Base-by-base conservation (phyloP, 1,140 invertebrate species). In the Manduca sexta region DNA sequence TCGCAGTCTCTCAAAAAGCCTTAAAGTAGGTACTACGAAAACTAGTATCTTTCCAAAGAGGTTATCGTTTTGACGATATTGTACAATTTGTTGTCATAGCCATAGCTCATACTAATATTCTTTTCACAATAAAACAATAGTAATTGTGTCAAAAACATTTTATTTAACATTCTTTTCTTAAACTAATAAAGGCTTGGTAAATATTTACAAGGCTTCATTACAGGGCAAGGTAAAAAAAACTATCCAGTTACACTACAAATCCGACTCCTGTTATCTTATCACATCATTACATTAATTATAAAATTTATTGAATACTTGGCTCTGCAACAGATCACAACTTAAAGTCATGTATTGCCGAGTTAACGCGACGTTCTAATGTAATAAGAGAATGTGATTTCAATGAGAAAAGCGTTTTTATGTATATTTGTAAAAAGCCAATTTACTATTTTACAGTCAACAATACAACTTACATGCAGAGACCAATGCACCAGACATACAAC, bases 151-250 rank as follows among this genome's bases (percentile, higher is more conserved):
- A 71, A 81, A 76, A 76, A 63, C 60, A 66, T 80, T 82, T 81
- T 74, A 74, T 74, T 81, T 62, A 84, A 84, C 81, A 83, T 82
- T 81, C 64, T 73, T 72, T 75, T 58, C 78, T 84, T 84, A 84
- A 47, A 59, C 69, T 81, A 74, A 61, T 78, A 84, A 84, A 84
- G 77, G 78, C 78, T 81, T 78, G 64, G 68, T 77, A 75, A 69
- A 68, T 84, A 84, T 84, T 73, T 84, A 84, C 81, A 84, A 77
- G 81, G 78, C 75, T 79, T 82, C 74, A 84, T 74, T 80, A 83
- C 74, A 80, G 74, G 76, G 75, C 77, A 83, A 82, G 76, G 77
- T 83, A 82, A 74, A 83, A 26, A 54, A 81, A 84, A 80, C 72
- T 80, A 77, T 75, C 64, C 71, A 71, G 64, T 68, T 66, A 77